phyloP scores from a whole-genome alignment of 2,797 vertebrate genomes.

The Nannoperca obscura region DNA sequence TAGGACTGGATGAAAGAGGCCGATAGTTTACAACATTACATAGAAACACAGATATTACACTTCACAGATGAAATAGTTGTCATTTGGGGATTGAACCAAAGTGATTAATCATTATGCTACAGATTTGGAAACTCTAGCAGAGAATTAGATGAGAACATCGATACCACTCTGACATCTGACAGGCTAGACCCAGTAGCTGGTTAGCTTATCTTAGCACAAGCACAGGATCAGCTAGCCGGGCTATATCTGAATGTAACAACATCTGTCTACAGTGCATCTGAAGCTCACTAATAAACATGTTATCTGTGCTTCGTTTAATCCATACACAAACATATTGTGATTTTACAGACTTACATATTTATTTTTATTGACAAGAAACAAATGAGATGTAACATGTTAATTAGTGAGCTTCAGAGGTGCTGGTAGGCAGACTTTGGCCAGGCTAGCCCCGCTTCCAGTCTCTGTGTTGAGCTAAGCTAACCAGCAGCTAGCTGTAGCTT shows the following conservation, averaged over 20 bases:
- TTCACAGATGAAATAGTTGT: neutral
- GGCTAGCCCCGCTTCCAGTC: neutral
- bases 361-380: neutral
- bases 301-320: neutral
- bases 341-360: neutral
- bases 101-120: neutral
- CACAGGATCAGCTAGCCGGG: neutral
- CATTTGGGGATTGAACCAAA: neutral
- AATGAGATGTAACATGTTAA: no score
- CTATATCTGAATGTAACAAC: neutral
- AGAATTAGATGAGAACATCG: neutral
- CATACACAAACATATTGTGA: neutral
- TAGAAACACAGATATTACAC: neutral
- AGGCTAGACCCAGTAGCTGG: neutral
- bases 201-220: constrained; percentile 7
- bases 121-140: neutral
- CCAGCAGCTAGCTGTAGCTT: neutral
- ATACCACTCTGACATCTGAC: neutral
- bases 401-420: neutral
- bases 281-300: neutral
- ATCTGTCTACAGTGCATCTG: neutral
- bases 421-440: neutral
- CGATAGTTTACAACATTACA: neutral
- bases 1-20: neutral
- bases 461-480: neutral